Base-by-base conservation (phyloP, 2,888 invertebrate genomes). In the Priocnemis perturbator region DNA sequence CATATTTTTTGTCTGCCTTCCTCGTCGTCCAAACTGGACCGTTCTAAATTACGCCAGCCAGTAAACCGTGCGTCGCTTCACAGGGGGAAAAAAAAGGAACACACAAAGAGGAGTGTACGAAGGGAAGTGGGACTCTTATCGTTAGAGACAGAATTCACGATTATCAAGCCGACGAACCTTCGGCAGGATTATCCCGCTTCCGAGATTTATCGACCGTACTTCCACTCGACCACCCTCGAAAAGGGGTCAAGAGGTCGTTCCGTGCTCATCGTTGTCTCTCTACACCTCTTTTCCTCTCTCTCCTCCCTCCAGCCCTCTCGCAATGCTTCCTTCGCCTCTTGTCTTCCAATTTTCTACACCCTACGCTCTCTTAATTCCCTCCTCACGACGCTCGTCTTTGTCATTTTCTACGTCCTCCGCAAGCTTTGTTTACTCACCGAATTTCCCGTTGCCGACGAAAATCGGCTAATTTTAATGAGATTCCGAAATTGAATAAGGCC, bases 161-260 rank as follows among this genome's bases (percentile, higher is more conserved):
- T 78, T 78, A 78, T 78, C 76, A 76, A 76, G 69, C 76, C 60
- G 62, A 74, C 68, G 78, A 76, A 76, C 76, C 74, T 76, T 74
- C 67, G 58, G 30, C 48, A 57, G 60, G 71, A 78, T 76, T 73
- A 76, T 66, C 64, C 69, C 68, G 52, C 69, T 71, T 60, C 45
- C 53, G 66, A 71, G 73, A 79, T 79, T 75, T 79, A 79, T 77
- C 77, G 73, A 73, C 69, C 69, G 64, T 67, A 69, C 71, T 75
- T 79, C 79, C 61, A 67, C 67, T 71, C 57, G 60, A 61, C 65
- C 61, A 58, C 45, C 67, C 71, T 67, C 55, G 52, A 66, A 75
- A 79, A 58, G 26, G 57, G 69, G 68, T 69, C 61, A 69, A 75
- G 68, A 58, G 64, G 64, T 68, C 66, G 71, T 70, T 68, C 64